Base-by-base conservation (phyloP, 1,140 invertebrate genomes). In the Nasonia vitripennis region DNA sequence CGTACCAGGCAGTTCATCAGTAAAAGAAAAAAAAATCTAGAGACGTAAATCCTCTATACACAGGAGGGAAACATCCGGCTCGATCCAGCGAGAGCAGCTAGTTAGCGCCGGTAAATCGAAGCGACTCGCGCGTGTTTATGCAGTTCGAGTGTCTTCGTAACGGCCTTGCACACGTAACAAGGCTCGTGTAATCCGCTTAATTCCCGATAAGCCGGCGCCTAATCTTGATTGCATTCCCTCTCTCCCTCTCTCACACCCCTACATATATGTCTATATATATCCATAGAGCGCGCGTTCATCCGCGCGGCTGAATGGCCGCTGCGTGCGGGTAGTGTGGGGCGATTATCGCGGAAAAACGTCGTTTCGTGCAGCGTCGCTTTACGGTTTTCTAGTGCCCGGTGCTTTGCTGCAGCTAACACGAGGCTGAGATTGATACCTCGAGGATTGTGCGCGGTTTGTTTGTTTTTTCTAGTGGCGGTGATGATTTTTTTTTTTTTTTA, bases 161-260 rank as follows among this genome's bases (percentile, higher is more conserved):
- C 70, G 31, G 81, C 68, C 62, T 78, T 48, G 37, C 67, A 70
- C 78, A 67, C 68, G 77, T 82, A 84, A 87, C 86, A 85, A 84
- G 83, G 80, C 83, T 77, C 80, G 67, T 81, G 84, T 86, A 87
- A 87, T 86, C 87, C 87, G 81, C 84, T 87, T 84, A 86, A 87
- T 87, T 87, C 87, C 23, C 87, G 84, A 87, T 86, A 87, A 87
- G 81, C 86, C 48, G 37, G 14, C 41, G 78, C 71, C 83, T 87
- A 78, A 68, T 81, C 78, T 68, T 51, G 74, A 83, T 84, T 73
- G 83, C 81, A 37, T 84, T 83, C 68, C 73, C 68, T 55, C 68
- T 20, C 71, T 27, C 67, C 80, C 77, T 70, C 68, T 20, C 71
- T 31, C 23, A 34, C 51, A 67, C 12, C 9, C n/a, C 3, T 51